Evolutionary conservation across 2,888 invertebrate species (phyloP), one percentile per base, ranked within the genome.

Genomic region (Tiliacea aurago): DNA sequence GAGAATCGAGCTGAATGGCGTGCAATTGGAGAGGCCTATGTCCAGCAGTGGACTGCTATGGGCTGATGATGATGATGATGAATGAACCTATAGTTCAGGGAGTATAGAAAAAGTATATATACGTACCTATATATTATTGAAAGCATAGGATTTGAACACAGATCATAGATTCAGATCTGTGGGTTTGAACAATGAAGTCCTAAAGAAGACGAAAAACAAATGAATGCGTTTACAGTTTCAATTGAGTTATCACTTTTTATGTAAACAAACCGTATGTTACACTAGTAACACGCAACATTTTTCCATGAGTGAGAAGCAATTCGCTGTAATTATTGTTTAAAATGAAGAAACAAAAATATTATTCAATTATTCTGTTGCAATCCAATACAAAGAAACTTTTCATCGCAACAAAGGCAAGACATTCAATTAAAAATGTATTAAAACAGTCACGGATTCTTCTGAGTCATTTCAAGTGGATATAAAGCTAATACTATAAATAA

Each of bases 371-470:
- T 45, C 6, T 51, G 23, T 56, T 59, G 13, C 45, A 77, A 67
- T 64, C 7, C 13, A 63, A 79, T 20, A 73, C 67, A 70, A 56
- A 63, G 49, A 66, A 23, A 49, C 62, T 55, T 72, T 65, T 65
- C 2, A 51, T 41, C 13, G 33, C 23, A 62, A 43, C 28, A 56
- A 59, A 53, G 41, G 56, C 63, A 73, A 66, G 23, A 23, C 18
- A 68, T 51, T 61, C 45, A 51, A 63, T 43, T 47, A 53, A 15
- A 69, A 77, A 53, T 53, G 15, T 63, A 64, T 53, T 70, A 66
- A 58, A 72, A 59, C 62, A 70, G 64, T 77, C 70, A 77, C 77
- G 74, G 28, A 74, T 73, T 64, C 63, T 45, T 78, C 33, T 77
- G 77, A 77, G 43, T 81, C 72, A 81, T 73, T 55, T 37, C 13